Base-by-base conservation (phyloP, 2,888 invertebrate species). In the Erebia epiphron region DNA sequence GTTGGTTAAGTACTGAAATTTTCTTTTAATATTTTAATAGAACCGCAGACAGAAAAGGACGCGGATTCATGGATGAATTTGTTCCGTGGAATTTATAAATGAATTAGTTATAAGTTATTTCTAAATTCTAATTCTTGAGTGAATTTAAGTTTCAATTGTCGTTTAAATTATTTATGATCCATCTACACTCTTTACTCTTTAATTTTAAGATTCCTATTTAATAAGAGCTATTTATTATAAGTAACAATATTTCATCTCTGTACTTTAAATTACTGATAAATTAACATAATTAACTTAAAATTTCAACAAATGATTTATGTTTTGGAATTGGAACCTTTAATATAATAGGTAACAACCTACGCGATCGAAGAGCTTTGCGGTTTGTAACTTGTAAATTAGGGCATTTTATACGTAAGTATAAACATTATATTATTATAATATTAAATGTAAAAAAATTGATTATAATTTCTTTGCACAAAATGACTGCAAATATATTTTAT, bases 1-100 rank as follows among this genome's bases (percentile, higher is more conserved):
- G 76, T 80, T 78, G 79, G 79, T 79, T 83, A 82, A 82, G 82
- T 82, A 77, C 79, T 82, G 77, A 80, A 83, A 81, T 82, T 82
- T 80, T 78, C 79, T 80, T 79, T 79, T 77, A 77, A 76, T 68
- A 67, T 63, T 68, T 63, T 66, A 69, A 64, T 65, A 65, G 65
- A 69, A 64, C 49, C 69, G 57, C 56, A 18, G 21, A 66, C 26
- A 26, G 56, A 61, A 26, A 46, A 43, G 43, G 54, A 61, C 26
- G 54, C 18, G 49, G 13, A 52, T 57, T 60, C 35, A 60, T 61
- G 52, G 35, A 35, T 35, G 35, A 35, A 35, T 35, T 35, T 35
- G 35, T 5, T 35, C 35, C 35, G 35, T 7, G 35, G 35, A 67
- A 67, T 67, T 67, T 26, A 67, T 14, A 66, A 57, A 46, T 16